Evolutionary conservation across 2,797 vertebrate species (phyloP).

Genomic region (Steatocranus sp.): DNA sequence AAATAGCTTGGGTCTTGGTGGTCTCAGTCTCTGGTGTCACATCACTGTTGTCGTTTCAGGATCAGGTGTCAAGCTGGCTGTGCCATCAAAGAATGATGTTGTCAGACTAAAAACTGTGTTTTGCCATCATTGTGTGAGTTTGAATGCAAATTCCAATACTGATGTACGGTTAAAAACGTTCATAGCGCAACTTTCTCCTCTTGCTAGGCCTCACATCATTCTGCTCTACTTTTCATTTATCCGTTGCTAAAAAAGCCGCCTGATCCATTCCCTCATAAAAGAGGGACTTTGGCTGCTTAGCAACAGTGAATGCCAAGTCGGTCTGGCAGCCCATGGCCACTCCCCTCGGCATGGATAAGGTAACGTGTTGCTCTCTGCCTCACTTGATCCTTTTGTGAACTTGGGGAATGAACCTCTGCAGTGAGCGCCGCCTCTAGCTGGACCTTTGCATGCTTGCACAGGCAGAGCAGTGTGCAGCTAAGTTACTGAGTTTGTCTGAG

Average conservation of each 20-base stretch:
- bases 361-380: constrained; percentile 56
- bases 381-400: constrained; percentile 46
- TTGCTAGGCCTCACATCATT: background rate
- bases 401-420: constrained; percentile 37
- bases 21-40: constrained; percentile 45
- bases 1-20: constrained; percentile 64
- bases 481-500: constrained; percentile 17
- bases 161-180: background rate
- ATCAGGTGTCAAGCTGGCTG: constrained; percentile 32
- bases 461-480: constrained; percentile 1
- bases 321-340: constrained; percentile 41
- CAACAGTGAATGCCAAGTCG: constrained; percentile 71
- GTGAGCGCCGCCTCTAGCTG: constrained; percentile 28
- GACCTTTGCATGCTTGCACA: constrained; percentile 46
- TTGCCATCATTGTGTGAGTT: background rate
- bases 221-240: constrained; percentile 18
- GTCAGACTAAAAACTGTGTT: background rate
- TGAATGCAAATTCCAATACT: background rate
- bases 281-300: constrained; percentile 69
- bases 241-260: constrained; percentile 36
- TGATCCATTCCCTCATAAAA: constrained; percentile 58
- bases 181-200: background rate
- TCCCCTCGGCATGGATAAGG: constrained; percentile 58
- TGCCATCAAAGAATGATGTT: background rate
- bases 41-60: constrained; percentile 19